Conservation (phyloP, 2,888 invertebrate genomes). For the Agrotis segetum region DNA sequence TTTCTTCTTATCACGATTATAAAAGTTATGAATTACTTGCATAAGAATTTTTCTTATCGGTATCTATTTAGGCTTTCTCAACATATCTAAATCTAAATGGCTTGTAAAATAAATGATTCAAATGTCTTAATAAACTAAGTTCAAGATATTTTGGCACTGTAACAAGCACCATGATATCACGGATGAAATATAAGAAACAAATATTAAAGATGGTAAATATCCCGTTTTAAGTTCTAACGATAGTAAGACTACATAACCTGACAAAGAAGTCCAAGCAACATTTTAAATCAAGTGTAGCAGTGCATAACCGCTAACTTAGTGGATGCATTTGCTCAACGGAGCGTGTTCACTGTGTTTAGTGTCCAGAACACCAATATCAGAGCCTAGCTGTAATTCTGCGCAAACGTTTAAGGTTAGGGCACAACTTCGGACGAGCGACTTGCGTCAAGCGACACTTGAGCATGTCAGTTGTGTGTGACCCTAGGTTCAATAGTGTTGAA, state of each 20-base stretch:
- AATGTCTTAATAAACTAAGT: too few species aligned
- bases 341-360: constrained; percentile 20
- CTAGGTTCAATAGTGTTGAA: too few species aligned
- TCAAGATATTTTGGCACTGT: too few species aligned
- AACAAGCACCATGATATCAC: too few species aligned
- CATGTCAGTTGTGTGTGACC: background rate
- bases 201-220: too few species aligned
- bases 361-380: constrained; percentile 19
- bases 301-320: constrained; percentile 28
- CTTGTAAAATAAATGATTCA: too few species aligned
- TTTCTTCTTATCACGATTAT: constrained; percentile 3
- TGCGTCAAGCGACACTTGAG: background rate
- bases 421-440: background rate
- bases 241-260: background rate
- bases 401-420: constrained; percentile 14
- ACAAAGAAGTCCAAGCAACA: constrained; percentile 16
- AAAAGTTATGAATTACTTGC: background rate
- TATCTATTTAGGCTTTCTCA: background rate
- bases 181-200: too few species aligned
- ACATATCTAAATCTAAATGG: background rate
- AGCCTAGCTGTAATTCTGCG: constrained; percentile 27
- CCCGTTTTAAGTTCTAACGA: too few species aligned
- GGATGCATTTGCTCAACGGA: constrained; percentile 18
- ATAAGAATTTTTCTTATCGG: background rate
- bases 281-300: constrained; percentile 2